These are phyloP conservation scores for Scolanthus callimorphus DNA, from an alignment of 92 coral and sea anemone genomes.

Conservation along the genomic window DNA sequence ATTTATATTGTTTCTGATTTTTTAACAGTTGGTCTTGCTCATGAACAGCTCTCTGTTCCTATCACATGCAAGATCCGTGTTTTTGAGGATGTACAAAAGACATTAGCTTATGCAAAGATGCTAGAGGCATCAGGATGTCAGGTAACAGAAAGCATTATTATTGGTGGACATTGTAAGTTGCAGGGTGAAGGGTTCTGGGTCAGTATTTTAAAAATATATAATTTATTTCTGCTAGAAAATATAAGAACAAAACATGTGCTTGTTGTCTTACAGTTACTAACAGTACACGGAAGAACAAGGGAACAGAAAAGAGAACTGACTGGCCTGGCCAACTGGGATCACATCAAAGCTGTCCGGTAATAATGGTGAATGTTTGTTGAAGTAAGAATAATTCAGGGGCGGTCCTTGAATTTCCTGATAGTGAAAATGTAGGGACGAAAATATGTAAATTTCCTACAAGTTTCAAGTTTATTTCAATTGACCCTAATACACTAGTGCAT, in stretches of 20 bases:
- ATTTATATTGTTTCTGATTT: background rate
- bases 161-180: too few relatives aligned
- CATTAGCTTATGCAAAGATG: slow-evolving; percentile 92
- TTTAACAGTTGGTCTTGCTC: slow-evolving; percentile 63
- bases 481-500: too few relatives aligned
- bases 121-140: slow-evolving; percentile 95
- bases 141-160: too few relatives aligned
- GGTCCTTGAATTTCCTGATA: too few relatives aligned
- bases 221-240: background rate
- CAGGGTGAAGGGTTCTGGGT: too few relatives aligned
- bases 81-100: slow-evolving; percentile 81
- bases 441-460: too few relatives aligned
- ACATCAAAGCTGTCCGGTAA: slow-evolving; percentile 88
- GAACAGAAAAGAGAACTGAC: slow-evolving; percentile 83
- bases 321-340: slow-evolving; percentile 96
- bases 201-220: background rate
- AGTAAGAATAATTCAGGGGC: too few relatives aligned
- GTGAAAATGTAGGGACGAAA: too few relatives aligned
- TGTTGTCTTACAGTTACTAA: slow-evolving; percentile 87
- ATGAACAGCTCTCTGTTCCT: slow-evolving; percentile 81
- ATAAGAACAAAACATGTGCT: too few relatives aligned
- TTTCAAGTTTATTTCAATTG: too few relatives aligned
- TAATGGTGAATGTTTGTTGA: too few relatives aligned
- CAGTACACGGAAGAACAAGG: slow-evolving; percentile 96
- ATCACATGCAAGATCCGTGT: slow-evolving; percentile 95